Percentiles rank a stretch among this genome's conserved stretches.
These are phyloP conservation scores for Pitta sordida DNA, from an alignment of 2,113 vertebrate genomes.

Conservation along the genomic window DNA sequence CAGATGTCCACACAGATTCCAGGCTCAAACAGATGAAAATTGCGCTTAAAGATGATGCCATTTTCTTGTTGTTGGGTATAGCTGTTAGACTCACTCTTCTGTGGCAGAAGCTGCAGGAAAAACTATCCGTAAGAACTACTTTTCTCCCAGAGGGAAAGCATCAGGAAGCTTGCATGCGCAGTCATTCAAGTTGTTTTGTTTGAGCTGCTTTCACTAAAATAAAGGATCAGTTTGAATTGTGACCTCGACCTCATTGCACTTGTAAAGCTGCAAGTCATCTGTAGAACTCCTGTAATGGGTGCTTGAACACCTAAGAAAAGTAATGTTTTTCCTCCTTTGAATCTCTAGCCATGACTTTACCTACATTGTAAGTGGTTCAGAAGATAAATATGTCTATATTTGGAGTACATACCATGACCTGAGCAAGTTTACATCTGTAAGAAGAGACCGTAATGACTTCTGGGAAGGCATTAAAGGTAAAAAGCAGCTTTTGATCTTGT, in stretches of 20 bases:
- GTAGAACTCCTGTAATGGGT: not conserved
- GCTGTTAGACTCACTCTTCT: not conserved
- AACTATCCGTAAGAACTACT: not conserved
- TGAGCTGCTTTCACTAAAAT: not conserved
- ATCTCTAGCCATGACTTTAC: slow-evolving; percentile 91
- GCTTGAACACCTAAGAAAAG: not conserved
- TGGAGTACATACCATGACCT: slow-evolving; percentile 99
- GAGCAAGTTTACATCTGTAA: slow-evolving; percentile 96
- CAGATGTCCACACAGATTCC: not conserved
- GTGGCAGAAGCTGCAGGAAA: not conserved
- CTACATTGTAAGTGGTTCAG: slow-evolving; percentile 95
- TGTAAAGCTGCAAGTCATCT: not conserved
- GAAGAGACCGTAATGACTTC: slow-evolving; percentile 97
- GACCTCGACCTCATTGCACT: not conserved
- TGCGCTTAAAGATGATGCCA: not conserved
- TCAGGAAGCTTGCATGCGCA: not conserved
- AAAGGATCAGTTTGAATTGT: not conserved
- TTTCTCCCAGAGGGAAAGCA: not conserved
- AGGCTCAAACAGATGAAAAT: not conserved
- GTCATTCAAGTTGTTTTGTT: not conserved
- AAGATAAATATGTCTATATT: slow-evolving; percentile 97
- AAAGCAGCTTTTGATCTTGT: not conserved
- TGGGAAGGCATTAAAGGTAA: slow-evolving; percentile 99
- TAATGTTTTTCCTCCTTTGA: not conserved
- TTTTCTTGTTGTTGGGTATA: not conserved